These are phyloP conservation scores for Melieria picta DNA, from an alignment of 2,888 invertebrate species.

Conservation along the genomic window DNA sequence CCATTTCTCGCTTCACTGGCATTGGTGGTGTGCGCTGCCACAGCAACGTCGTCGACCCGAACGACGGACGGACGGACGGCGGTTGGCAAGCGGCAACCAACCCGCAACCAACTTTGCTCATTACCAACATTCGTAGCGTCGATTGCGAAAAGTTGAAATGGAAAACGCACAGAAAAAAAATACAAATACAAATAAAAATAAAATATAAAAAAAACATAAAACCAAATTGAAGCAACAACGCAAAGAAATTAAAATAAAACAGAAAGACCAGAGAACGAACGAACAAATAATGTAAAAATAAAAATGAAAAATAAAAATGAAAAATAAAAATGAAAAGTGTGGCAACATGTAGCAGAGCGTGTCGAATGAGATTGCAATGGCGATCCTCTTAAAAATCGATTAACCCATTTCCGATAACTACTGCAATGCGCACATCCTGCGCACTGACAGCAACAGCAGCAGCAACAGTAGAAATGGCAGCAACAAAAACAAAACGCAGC, in stretches of 20 bases:
- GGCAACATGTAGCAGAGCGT: constrained; percentile 53
- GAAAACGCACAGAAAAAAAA: too few relatives aligned
- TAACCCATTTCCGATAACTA: constrained; percentile 63
- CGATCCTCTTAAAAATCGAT: constrained; percentile 62
- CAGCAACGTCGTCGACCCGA: neutral
- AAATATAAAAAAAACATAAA: too few relatives aligned
- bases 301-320: too few relatives aligned
- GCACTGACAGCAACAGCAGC: constrained; percentile 19
- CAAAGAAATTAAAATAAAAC: constrained; percentile 2
- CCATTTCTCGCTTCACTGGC: neutral
- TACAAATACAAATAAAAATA: too few relatives aligned
- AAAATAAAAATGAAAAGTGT: constrained; percentile 6
- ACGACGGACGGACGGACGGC: neutral
- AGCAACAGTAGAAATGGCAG: constrained; percentile 6
- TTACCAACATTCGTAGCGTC: constrained; percentile 5
- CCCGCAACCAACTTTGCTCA: constrained; percentile 4
- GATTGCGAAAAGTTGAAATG: neutral
- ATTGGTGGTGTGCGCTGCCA: too few relatives aligned
- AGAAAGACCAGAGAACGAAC: neutral
- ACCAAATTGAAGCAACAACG: neutral
- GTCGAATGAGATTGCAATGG: constrained; percentile 59
- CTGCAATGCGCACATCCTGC: constrained; percentile 58
- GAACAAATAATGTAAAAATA: neutral
- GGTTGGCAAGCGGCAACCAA: neutral
- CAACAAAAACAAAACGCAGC: constrained; percentile 5